phyloP scores from a whole-genome alignment of 2,888 invertebrate species.

The Nematopogon swammerdamellus region DNA sequence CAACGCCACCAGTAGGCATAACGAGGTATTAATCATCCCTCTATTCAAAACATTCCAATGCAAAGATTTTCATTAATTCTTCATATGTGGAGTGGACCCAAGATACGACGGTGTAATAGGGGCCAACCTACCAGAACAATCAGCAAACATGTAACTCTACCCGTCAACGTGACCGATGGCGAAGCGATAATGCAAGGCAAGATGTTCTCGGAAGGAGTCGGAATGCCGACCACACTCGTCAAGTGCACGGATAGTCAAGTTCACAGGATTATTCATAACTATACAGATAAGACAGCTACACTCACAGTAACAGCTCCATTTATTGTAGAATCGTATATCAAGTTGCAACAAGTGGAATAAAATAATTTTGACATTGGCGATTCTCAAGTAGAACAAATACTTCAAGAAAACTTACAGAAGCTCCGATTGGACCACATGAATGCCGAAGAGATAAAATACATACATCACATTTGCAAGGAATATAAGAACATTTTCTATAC shows the following conservation, averaged over 20 bases:
- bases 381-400: background rate
- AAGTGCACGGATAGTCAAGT: constrained; percentile 8
- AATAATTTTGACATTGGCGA: background rate
- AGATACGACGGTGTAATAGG: too few relatives aligned
- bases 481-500: constrained; percentile 6
- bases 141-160: background rate
- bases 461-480: constrained; percentile 10
- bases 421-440: constrained; percentile 11
- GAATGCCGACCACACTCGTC: constrained; percentile 8
- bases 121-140: too few relatives aligned
- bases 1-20: too few relatives aligned
- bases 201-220: constrained; percentile 7
- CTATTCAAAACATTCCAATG: too few relatives aligned
- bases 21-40: too few relatives aligned
- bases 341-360: background rate
- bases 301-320: background rate
- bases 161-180: constrained; percentile 4
- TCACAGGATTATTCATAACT: constrained; percentile 8
- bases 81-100: too few relatives aligned
- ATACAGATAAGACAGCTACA: background rate
- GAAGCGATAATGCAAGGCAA: constrained; percentile 7
- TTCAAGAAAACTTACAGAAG: background rate
- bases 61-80: too few relatives aligned
- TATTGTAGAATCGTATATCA: background rate
- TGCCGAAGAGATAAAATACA: constrained; percentile 2